A percentile compares a stretch with the other conserved stretches of the same genome.
These are phyloP conservation scores for Catonia carolina DNA, from an alignment of 2,888 invertebrate species.

Conservation along the genomic window DNA sequence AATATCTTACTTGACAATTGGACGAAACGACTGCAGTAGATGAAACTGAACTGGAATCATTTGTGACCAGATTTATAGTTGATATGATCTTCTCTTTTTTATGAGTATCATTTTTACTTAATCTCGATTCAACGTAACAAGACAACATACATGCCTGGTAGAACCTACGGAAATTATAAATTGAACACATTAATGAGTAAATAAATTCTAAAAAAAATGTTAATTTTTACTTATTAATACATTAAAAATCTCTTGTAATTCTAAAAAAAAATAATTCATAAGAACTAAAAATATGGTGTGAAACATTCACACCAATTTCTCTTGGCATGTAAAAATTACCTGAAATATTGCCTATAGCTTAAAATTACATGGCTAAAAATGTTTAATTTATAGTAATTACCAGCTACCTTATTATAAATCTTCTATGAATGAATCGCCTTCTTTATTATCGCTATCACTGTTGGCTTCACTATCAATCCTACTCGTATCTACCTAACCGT, in stretches of 20 bases:
- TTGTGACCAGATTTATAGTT: background rate
- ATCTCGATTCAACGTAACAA: conserved; percentile 14
- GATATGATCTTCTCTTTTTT: background rate
- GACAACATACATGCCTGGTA: conserved; percentile 21
- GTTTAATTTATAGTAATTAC: too few species aligned
- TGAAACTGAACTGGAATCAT: background rate
- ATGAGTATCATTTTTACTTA: conserved; percentile 7
- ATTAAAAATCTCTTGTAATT: background rate
- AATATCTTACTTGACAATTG: background rate
- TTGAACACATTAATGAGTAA: too few species aligned
- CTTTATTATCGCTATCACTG: too few species aligned
- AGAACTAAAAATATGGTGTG: too few species aligned
- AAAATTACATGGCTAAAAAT: too few species aligned
- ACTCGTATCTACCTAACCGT: too few species aligned
- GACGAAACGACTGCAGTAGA: background rate
- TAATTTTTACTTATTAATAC: background rate
- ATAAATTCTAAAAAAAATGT: background rate
- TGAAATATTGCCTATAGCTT: too few species aligned
- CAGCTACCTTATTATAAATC: too few species aligned
- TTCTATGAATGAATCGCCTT: too few species aligned
- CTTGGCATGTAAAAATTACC: too few species aligned
- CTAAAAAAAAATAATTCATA: background rate
- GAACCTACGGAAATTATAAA: background rate
- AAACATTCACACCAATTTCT: too few species aligned
- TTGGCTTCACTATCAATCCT: too few species aligned